Evolutionary conservation across 2,888 invertebrate species (phyloP), one percentile per base, ranked within the genome.

Genomic region (Unio delphinus): DNA sequence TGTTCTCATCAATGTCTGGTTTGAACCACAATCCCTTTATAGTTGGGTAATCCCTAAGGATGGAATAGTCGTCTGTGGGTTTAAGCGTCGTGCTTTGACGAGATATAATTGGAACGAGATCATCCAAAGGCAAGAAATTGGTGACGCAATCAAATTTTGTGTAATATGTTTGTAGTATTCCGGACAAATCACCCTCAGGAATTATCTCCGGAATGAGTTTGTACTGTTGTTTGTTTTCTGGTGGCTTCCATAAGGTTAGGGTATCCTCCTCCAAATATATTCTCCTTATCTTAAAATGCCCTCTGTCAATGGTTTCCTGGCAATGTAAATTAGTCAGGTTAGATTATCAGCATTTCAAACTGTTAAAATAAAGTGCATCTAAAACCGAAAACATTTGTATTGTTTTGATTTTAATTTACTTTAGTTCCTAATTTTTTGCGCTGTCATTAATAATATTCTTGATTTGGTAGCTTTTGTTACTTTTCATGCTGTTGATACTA

Each of bases 121-220:
- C 81, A 69, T 81, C 81, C 58, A 81, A 81, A 1, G 76, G 75
- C 34, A 81, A 69, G 18, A 75, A 74, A 66, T 79, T 79, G 54
- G 80, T 79, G 67, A 81, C 78, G 71, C 81, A 81, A 67, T 81
- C 81, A 72, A 80, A 81, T 74, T 75, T 78, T 64, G 79, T 79
- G 76, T 81, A 81, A 67, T 78, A 80, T 61, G 77, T 69, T 57
- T 80, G 80, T 23, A 81, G 72, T 7, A 77, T 74, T 5, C 72
- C 72, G 1, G 75, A 64, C 63, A 78, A 70, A 17, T 80, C 69
- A 30, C 69, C 74, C 23, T 67, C 69, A 34, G 65, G 60, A 54
- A 81, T 62, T 5, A 58, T 75, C 18, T 76, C 77, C 5, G 81
- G 74, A 28, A 81, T 78, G 15, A 81, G 80, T 56, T 75, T 68